A percentile compares a stretch with the other conserved stretches of the same genome.
phyloP scores from a whole-genome alignment of 2,888 invertebrate species.

The Papilio elwesi region DNA sequence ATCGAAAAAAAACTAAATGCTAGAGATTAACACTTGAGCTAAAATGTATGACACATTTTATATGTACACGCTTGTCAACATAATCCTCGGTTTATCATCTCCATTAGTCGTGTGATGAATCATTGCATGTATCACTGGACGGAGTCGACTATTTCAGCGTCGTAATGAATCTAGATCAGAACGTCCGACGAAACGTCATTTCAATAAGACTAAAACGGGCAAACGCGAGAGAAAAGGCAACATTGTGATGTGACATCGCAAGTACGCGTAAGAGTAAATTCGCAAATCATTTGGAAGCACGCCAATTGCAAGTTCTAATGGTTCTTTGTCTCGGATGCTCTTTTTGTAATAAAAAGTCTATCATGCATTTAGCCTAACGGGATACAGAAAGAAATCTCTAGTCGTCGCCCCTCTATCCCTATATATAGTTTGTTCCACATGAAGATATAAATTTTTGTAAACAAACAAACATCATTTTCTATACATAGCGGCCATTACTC shows the following conservation, averaged over 20 bases:
- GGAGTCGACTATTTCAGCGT: constrained; percentile 8
- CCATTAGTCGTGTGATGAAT: constrained; percentile 14
- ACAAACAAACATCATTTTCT: no score
- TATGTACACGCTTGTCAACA: background rate
- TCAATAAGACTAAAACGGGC: background rate
- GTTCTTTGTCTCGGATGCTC: background rate
- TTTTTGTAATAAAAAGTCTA: background rate
- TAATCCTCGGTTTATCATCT: constrained; percentile 1
- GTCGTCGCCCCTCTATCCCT: no score
- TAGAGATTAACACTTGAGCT: no score
- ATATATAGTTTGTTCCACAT: no score
- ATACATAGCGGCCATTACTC: no score
- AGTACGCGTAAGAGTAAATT: constrained; percentile 10
- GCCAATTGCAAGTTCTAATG: constrained; percentile 1
- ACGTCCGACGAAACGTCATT: background rate
- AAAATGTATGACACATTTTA: background rate
- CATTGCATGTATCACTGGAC: constrained; percentile 19
- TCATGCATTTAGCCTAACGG: background rate
- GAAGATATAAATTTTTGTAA: no score
- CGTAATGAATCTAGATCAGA: background rate
- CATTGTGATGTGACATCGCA: background rate
- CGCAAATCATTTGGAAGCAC: constrained; percentile 18
- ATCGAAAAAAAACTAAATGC: no score
- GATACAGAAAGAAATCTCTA: background rate
- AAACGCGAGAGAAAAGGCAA: background rate